Conservation (phyloP, 2,797 vertebrate genomes). For the Austrolebias charrua region DNA sequence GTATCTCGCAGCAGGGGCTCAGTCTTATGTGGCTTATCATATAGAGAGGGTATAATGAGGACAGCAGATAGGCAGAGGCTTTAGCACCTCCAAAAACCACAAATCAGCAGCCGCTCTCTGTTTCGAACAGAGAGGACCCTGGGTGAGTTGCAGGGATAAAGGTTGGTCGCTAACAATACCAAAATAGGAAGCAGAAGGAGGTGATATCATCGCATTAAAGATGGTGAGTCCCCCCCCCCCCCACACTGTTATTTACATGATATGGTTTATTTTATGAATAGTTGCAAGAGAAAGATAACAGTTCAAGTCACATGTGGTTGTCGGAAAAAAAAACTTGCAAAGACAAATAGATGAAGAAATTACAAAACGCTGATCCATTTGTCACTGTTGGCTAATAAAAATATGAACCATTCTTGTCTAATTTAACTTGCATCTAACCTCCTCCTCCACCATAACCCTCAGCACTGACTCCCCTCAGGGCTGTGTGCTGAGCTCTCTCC, state of each 20-base stretch:
- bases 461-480: no score
- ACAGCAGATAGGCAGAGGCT: slow-evolving; percentile 49
- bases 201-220: slow-evolving; percentile 6
- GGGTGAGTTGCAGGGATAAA: slow-evolving; percentile 19
- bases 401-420: no score
- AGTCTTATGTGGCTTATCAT: slow-evolving; percentile 66
- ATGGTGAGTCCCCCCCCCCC: not conserved
- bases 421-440: no score
- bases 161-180: slow-evolving; percentile 13
- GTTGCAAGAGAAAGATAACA: not conserved
- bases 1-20: slow-evolving; percentile 48
- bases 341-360: no score
- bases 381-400: no score
- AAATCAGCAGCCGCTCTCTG: slow-evolving; percentile 23
- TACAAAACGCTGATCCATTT: no score
- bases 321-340: no score
- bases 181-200: not conserved
- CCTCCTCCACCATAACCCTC: no score
- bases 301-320: no score
- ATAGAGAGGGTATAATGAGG: slow-evolving; percentile 65
- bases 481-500: no score
- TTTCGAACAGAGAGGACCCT: slow-evolving; percentile 32
- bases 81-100: slow-evolving; percentile 43
- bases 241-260: not conserved
- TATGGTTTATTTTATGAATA: not conserved